Conservation (phyloP, 2,113 vertebrate genomes). For the Apistogramma diplotaenia region DNA sequence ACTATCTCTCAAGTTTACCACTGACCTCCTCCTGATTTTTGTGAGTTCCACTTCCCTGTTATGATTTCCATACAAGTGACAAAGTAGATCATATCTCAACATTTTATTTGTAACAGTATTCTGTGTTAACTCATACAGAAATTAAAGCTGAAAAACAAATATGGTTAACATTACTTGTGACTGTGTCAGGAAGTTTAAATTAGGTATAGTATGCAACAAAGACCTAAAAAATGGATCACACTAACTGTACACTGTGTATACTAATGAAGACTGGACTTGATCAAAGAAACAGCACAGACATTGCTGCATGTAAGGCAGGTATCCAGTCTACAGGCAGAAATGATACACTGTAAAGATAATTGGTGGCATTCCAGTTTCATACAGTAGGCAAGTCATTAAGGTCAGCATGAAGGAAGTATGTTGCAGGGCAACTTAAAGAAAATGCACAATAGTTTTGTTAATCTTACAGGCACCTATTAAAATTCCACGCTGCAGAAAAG, state of each 20-base stretch:
- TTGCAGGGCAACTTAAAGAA: neutral
- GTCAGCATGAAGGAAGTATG: neutral
- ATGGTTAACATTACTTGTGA: neutral
- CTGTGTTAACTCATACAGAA: neutral
- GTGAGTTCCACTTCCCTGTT: too few relatives aligned
- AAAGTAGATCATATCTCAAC: too few relatives aligned
- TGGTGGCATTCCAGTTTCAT: too few relatives aligned
- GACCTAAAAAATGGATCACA: neutral
- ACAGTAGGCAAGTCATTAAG: too few relatives aligned
- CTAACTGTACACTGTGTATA: neutral
- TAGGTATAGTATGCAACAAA: constrained; percentile 2
- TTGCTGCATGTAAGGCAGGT: neutral
- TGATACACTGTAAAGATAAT: neutral
- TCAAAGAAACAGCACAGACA: neutral
- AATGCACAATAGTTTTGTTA: neutral
- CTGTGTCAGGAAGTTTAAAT: constrained; percentile 5
- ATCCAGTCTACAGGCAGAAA: neutral
- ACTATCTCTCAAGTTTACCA: too few relatives aligned
- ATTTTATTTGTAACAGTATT: neutral
- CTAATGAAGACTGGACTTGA: neutral
- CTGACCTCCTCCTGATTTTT: too few relatives aligned
- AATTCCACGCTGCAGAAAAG: neutral
- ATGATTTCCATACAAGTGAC: neutral
- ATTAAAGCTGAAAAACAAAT: constrained; percentile 40
- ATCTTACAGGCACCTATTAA: too few relatives aligned